Evolutionary conservation across 2,888 invertebrate genomes (phyloP), one percentile per base, ranked within the genome.

Genomic region (Ectemnius lituratus): DNA sequence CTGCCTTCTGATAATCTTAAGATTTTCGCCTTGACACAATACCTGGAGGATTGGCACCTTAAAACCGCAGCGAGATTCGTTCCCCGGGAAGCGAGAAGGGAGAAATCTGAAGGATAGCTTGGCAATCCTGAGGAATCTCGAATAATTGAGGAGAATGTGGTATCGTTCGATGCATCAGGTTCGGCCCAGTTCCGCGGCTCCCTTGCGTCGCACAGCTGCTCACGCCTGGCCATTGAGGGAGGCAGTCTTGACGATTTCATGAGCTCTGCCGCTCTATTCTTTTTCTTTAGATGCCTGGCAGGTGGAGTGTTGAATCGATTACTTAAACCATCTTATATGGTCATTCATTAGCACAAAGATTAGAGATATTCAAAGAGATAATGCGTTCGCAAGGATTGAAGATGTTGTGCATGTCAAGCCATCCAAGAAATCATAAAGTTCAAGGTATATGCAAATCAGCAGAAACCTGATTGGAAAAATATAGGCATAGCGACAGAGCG

Each of bases 191-290:
- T 11, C 18, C 81, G 77, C 72, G 80, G 75, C 6, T 78, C 67
- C 62, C 78, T 80, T 4, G 84, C 84, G 18, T 86, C 85, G 70
- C 86, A 86, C 0, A 87, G 76, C 23, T 89, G 88, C 80, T 95
- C 94, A 37, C 95, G 91, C 66, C 93, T 92, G 0, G 94, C 94
- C 94, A 95, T 95, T 1, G 93, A 93, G 0, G 94, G 94, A 0
- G 95, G 95, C 71, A 94, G 91, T 47, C 93, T 94, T 0, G 95
- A 93, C 0, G 92, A 92, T 74, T 93, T 93, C 64, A 95, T 89
- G 92, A 95, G 91, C 89, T 95, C 95, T 81, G 95, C 94, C 0
- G 95, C 93, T 71, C 95, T 92, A 49, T 95, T 93, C 84, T 94
- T 94, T 81, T 94, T 94, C 84, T 94, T 94, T 83, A 95, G 62